Evolutionary conservation across 2,888 invertebrate species (phyloP), one percentile per base, ranked within the genome.

Genomic region (Leptothorax acervorum): DNA sequence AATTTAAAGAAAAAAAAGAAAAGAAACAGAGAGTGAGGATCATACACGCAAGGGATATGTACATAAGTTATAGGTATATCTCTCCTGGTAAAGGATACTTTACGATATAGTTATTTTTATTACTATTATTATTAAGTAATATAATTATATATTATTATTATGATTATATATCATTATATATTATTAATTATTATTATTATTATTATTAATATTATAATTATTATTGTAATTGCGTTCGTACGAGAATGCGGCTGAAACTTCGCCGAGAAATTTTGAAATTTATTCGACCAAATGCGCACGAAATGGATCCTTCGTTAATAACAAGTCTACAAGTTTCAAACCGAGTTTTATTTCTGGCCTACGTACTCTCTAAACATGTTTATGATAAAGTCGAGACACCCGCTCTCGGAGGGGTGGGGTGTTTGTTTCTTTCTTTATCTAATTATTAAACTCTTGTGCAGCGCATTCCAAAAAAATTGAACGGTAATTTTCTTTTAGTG

Each of bases 31-130:
- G 39, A 87, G 84, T 65, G 88, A 78, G 86, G 91, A 92, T 90
- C 87, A 91, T 90, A 90, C 91, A 91, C 90, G 63, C 60, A 48
- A 48, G 79, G 48, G 92, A 92, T 88, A 92, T 93, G 93, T 93
- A 93, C 88, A 93, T 93, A 92, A 91, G 92, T 91, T 92, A 92
- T 92, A 90, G 89, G 90, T 91, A 92, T 92, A 93, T 92, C 90
- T 91, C 90, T 88, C 90, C 90, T 92, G 92, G 92, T 92, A 92
- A 93, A 91, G 92, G 93, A 92, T 93, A 93, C 92, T 93, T 93
- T 92, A 92, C 89, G 91, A 87, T n/a, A 92, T 92, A 92, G 93
- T 94, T 93, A 93, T 93, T 93, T 92, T 93, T 93, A 92, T 92
- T 92, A 91, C 90, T 92, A 92, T 90, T 91, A 91, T 68, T 85